Conservation (phyloP, 2,888 invertebrate genomes). For the Acheta domesticus region DNA sequence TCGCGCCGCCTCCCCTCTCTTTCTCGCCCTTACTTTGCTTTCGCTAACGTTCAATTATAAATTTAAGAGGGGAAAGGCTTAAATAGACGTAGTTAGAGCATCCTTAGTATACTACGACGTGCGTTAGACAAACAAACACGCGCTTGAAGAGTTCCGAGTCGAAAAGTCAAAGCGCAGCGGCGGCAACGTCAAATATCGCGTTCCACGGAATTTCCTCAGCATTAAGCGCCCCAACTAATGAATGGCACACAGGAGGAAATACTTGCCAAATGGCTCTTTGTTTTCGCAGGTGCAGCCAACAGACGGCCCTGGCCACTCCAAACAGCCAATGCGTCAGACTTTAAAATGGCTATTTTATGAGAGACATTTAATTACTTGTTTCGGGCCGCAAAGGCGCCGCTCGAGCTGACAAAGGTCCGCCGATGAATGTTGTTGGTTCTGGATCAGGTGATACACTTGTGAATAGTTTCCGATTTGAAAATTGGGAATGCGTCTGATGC, state of each 20-base stretch:
- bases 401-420: too few species aligned
- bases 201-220: background rate
- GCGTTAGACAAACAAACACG: background rate
- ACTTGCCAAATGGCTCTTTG: slow-evolving; percentile 9
- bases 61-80: background rate
- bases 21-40: background rate
- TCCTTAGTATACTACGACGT: background rate
- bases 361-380: background rate
- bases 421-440: too few species aligned
- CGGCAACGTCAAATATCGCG: background rate
- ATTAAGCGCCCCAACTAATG: background rate
- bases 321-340: background rate
- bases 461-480: too few species aligned
- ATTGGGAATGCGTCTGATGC: too few species aligned
- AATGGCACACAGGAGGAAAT: background rate
- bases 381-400: too few species aligned
- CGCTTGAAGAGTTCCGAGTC: background rate
- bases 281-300: background rate
- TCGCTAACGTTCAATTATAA: background rate
- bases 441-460: too few species aligned
- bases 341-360: background rate
- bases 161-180: slow-evolving; percentile 18
- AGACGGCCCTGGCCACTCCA: background rate
- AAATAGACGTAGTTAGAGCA: background rate
- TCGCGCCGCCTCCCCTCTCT: background rate